Evolutionary conservation across 2,113 vertebrate species (phyloP), one percentile per base, ranked within the genome.

Genomic region (Scomber colias): DNA sequence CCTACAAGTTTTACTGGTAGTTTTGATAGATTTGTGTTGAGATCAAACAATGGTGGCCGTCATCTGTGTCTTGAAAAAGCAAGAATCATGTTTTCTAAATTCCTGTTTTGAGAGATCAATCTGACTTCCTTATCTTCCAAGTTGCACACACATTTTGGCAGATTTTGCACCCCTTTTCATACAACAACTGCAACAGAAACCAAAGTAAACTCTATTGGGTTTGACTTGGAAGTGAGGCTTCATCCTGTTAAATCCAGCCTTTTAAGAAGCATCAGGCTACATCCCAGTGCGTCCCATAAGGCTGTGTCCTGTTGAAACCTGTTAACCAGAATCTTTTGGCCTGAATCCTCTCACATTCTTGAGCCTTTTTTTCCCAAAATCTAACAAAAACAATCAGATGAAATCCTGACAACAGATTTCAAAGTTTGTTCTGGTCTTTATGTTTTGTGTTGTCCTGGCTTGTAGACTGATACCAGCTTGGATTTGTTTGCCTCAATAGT

Each of bases 381-480:
- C 14, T 8, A 16, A 24, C 14, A 40, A 48, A 27, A 66, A 35
- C 50, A 59, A 45, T 21, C 54, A 51, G 24, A 50, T 27, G 49
- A 46, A 75, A 40, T 13, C 66, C 17, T 21, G 4, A 50, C 16
- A 2, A 5, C 30, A 66, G 30, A 60, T 8, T 40, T 75, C 30
- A 17, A 9, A 44, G 7, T 70, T 27, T 62, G 35, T 19, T 82
- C 49, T 69, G 30, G 60, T 75, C 65, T 30, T 74, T 46, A 49
- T 19, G 16, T 17, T 60, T 48, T 60, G 75, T 35, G 65, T n/a
- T 15, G 62, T 53, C 40, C 24, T 27, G 56, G 66, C 0, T 44
- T 16, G 27, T 40, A 44, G 62, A 46, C 31, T 40, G 66, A 71
- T 46, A 72, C 75, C 49, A 40, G 53, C 62, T 44, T 27, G 46